Evolutionary conservation across 2,888 invertebrate genomes (phyloP).

Genomic region (Sycophila texana): DNA sequence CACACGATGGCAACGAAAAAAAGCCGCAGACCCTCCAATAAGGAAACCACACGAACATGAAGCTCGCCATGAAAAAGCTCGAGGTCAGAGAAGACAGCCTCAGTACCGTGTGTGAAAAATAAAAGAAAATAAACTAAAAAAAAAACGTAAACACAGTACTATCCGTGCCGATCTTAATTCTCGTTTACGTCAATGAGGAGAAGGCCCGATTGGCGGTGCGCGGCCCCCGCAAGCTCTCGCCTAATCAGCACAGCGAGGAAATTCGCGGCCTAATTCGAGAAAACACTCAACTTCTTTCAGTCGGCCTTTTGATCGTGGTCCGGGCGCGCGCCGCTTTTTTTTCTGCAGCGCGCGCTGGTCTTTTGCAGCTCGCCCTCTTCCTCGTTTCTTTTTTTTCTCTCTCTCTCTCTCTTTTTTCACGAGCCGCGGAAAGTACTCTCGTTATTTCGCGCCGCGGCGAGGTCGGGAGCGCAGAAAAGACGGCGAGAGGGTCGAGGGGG

Average conservation of each 20-base stretch:
- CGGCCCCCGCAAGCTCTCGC: constrained; percentile 1
- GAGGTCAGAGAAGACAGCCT: constrained; percentile 2
- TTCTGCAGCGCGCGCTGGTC: constrained; percentile 2
- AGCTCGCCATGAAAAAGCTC: constrained; percentile 13
- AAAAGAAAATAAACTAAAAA: too few relatives aligned
- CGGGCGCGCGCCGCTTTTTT: constrained; percentile 1
- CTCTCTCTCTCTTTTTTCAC: constrained; percentile 3
- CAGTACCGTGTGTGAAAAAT: too few relatives aligned
- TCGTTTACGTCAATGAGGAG: constrained; percentile 34
- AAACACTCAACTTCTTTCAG: constrained; percentile 69
- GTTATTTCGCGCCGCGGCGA: constrained; percentile 41
- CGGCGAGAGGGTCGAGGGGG: constrained; percentile 16
- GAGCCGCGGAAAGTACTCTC: constrained; percentile 31
- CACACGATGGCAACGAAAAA: neutral
- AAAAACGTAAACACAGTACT: neutral
- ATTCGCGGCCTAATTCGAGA: constrained; percentile 73
- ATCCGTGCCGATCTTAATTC: constrained; percentile 15
- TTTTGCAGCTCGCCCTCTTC: neutral
- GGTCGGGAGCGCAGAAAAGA: constrained; percentile 24
- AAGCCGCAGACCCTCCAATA: neutral
- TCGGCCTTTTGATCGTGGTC: constrained; percentile 39
- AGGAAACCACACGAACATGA: neutral
- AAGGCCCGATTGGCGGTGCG: constrained; percentile 10
- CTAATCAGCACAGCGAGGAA: constrained; percentile 56
- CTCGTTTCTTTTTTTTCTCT: neutral